Base-by-base conservation (phyloP, 1,140 invertebrate species). In the Drosophila littoralis region DNA sequence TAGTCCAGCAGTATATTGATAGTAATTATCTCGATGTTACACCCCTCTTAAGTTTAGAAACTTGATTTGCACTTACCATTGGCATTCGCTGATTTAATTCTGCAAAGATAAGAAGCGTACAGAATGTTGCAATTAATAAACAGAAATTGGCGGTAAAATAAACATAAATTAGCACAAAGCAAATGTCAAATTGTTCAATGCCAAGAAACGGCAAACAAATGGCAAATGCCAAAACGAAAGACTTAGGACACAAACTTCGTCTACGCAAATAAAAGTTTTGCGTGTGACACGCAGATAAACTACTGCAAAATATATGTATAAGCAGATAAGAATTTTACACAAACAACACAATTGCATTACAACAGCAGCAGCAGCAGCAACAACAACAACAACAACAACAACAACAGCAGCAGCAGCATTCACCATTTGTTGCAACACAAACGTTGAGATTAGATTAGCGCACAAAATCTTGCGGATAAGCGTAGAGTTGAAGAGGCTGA, bases 61-160 rank as follows among this genome's bases (percentile, higher is more conserved):
- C 52, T 57, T 68, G 43, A 61, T 77, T 69, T 51, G 17, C 59
- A 91, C 91, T 91, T 90, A 92, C 91, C 91, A 79, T 92, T 92
- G 64, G 85, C 86, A 88, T 92, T 92, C 66, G 91, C 85, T 88
- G 91, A 92, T 92, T 92, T 92, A 82, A 92, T 91, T 92, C 91
- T 92, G 91, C 36, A 92, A 90, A 71, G 78, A 89, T 71, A 79
- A 75, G 66, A 75, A 66, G 40, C 45, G 52, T 42, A 43, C 32
- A 63, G 61, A 64, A 67, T 69, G 73, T 48, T 77, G 71, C 79
- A 79, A 88, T 86, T 88, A 88, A 88, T 82, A 86, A 81, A 73
- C 48, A 78, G 50, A 79, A 58, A 57, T 52, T 73, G 52, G 36
- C 17, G 45, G 35, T 67, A 33, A 58, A 13, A 51, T n/a, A 17